Evolutionary conservation across 2,888 invertebrate genomes (phyloP).

Genomic region (Prosopocoilus inquinatus): DNA sequence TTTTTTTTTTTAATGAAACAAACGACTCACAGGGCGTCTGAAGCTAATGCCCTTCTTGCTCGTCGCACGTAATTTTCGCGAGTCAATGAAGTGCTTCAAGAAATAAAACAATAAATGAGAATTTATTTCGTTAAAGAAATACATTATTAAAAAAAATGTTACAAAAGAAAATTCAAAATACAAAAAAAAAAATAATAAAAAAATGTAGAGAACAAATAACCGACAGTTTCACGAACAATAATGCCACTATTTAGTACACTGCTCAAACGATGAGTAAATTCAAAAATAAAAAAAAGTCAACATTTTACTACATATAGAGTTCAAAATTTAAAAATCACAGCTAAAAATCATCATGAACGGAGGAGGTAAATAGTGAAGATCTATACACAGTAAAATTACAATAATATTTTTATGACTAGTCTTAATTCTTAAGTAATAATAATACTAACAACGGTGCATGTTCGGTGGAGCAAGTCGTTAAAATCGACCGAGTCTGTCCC

Average conservation of each 20-base stretch:
- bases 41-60: too few species aligned
- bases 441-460: constrained; percentile 44
- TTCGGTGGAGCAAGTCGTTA: constrained; percentile 45
- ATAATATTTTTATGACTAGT: constrained; percentile 37
- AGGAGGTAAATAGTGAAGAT: neutral
- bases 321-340: constrained; percentile 11
- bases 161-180: constrained; percentile 6
- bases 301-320: constrained; percentile 5
- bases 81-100: too few species aligned
- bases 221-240: constrained; percentile 4
- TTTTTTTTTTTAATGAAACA: too few species aligned
- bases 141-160: constrained; percentile 13
- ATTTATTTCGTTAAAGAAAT: constrained; percentile 10
- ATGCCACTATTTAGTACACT: constrained; percentile 3
- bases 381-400: constrained; percentile 4
- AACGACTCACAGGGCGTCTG: too few species aligned
- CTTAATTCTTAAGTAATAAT: constrained; percentile 39
- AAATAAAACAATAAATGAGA: too few species aligned
- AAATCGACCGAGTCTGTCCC: constrained; percentile 14
- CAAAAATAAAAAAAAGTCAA: neutral
- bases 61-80: too few species aligned
- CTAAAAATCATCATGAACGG: constrained; percentile 5
- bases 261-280: neutral
- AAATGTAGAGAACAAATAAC: constrained; percentile 3
- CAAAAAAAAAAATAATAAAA: constrained; percentile 8